Conservation (phyloP, 2,113 vertebrate genomes). For the Hypocryptadius cinnamomeus region DNA sequence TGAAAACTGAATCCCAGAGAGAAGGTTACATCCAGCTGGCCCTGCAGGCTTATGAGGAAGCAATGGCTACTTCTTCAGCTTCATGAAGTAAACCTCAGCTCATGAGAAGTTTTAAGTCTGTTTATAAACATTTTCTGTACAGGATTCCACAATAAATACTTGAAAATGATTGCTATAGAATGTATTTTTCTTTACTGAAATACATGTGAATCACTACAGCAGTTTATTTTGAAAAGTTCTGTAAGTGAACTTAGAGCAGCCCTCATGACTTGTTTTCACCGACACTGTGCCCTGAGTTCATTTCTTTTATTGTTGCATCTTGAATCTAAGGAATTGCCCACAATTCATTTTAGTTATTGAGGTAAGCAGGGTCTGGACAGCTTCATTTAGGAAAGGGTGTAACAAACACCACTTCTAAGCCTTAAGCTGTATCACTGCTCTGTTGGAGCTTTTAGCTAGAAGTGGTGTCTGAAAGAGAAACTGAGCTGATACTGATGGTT, state of each 20-base stretch:
- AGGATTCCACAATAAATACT: conserved; percentile 15
- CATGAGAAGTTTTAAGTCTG: neutral
- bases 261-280: neutral
- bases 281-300: fast-evolving
- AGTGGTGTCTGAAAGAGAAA: neutral
- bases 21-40: conserved; percentile 85
- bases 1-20: conserved; percentile 82
- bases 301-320: neutral
- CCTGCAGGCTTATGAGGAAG: conserved; percentile 80
- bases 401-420: neutral
- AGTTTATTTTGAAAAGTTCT: neutral
- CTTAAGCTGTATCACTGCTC: neutral
- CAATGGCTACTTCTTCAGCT: conserved; percentile 49
- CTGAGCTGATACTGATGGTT: neutral
- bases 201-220: neutral
- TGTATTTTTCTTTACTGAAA: neutral
- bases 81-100: conserved; percentile 44
- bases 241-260: neutral
- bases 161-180: neutral
- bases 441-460: neutral
- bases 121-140: neutral
- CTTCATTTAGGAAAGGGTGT: neutral
- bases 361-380: neutral
- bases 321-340: neutral
- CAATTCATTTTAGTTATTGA: neutral